Evolutionary conservation across 1,140 invertebrate genomes (phyloP), one percentile per base, ranked within the genome.

Genomic region (Sycophaga agraensis): DNA sequence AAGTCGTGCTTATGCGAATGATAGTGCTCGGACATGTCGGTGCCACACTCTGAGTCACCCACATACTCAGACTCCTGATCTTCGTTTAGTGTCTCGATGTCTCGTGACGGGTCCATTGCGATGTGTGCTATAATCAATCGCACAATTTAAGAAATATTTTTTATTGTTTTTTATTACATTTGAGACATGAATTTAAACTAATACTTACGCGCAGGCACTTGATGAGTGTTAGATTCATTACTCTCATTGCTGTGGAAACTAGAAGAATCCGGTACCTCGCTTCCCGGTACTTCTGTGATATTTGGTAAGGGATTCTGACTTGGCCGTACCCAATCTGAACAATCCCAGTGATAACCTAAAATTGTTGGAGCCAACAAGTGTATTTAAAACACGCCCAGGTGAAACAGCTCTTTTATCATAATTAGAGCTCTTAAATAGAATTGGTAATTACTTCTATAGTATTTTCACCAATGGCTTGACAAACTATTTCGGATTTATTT

Each of bases 291-390:
- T 82, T 94, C 92, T 57, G 93, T 93, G 76, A 96, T 96, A 78
- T 95, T 94, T 50, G 93, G 91, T 68, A 95, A 82, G 61, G 91
- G 90, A 75, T 89, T 87, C 80, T 92, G 89, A 76, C 87, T 89
- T 69, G 86, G 87, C 58, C 90, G 86, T 65, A 92, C 90, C 93
- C 93, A 96, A 84, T 97, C 94, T 66, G 93, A 96, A 76, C 92
- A 95, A 82, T 97, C 94, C 94, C 94, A 97, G 83, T 96, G 93
- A 82, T 97, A 97, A 76, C 90, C 91, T 87, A 77, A 76, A 80
- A 83, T 70, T 64, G 77, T 78, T 72, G 68, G 68, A 76, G 68
- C 71, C 68, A 72, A 73, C 67, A 68, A 71, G 67, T 76, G 70
- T 76, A 78, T 59, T 74, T n/a, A 66, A 53, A 66, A 73, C 66